Evolutionary conservation across 2,113 vertebrate genomes (phyloP).

Genomic region (Paramisgurnus dabryanus): DNA sequence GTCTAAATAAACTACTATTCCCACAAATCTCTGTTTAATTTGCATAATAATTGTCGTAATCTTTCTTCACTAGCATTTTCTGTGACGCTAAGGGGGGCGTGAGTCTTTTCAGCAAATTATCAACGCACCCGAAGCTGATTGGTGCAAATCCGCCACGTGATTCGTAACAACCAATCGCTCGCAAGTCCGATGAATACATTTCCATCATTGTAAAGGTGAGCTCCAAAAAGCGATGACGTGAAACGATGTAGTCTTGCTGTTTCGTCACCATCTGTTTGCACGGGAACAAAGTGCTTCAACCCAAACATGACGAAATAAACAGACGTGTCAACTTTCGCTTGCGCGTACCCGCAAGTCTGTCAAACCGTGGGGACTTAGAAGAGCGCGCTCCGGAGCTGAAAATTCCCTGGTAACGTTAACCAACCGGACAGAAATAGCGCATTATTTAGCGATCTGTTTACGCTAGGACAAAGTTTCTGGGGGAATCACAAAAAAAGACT

Average conservation of each 20-base stretch:
- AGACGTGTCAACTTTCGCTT: slow-evolving; percentile 3
- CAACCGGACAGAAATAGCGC: neutral
- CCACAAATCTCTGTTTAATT: slow-evolving; percentile 30
- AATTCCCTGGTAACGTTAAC: neutral
- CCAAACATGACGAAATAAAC: slow-evolving; percentile 21
- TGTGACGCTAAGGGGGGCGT: slow-evolving; percentile 60
- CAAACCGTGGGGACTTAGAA: neutral
- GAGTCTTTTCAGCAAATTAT: neutral
- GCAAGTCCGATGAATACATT: slow-evolving; percentile 41
- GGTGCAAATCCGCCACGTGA: slow-evolving; percentile 56
- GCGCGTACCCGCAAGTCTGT: neutral
- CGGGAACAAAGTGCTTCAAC: slow-evolving; percentile 30
- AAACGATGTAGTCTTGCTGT: slow-evolving; percentile 53
- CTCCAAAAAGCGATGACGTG: slow-evolving; percentile 63
- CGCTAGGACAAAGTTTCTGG: neutral
- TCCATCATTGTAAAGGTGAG: slow-evolving; percentile 7
- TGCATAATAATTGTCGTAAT: neutral
- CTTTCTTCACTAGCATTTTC: slow-evolving; percentile 8
- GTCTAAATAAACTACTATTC: slow-evolving; percentile 37
- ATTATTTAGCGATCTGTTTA: neutral
- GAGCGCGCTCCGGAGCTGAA: neutral
- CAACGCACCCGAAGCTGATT: slow-evolving; percentile 50
- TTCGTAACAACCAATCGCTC: slow-evolving; percentile 44
- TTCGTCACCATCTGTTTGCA: slow-evolving; percentile 69
- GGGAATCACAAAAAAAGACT: neutral